phyloP scores from a whole-genome alignment of 2,113 vertebrate genomes.

The Brachionichthys hirsutus region DNA sequence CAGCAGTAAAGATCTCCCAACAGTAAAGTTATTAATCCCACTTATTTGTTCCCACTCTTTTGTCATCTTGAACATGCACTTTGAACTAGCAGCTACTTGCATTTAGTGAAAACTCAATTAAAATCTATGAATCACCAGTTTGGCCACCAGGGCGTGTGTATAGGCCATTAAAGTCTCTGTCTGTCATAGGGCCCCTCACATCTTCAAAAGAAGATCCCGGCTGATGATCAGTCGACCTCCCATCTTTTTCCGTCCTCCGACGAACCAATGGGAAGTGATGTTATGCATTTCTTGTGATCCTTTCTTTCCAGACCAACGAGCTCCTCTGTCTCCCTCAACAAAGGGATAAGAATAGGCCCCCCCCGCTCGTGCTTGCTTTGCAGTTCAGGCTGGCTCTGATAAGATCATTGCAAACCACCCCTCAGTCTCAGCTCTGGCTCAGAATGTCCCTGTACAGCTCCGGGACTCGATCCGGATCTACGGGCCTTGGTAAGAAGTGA shows the following conservation, averaged over 20 bases:
- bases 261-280: slow-evolving; percentile 26
- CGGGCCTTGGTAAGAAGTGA: slow-evolving; percentile 97
- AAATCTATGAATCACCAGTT: slow-evolving; percentile 37
- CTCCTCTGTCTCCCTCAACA: slow-evolving; percentile 23
- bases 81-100: slow-evolving; percentile 35
- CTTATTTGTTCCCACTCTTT: slow-evolving; percentile 33
- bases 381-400: slow-evolving; percentile 21
- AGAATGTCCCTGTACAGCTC: slow-evolving; percentile 97
- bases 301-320: slow-evolving; percentile 28
- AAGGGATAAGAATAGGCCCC: slow-evolving; percentile 16
- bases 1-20: slow-evolving; percentile 34
- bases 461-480: slow-evolving; percentile 95
- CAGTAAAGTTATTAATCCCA: slow-evolving; percentile 41
- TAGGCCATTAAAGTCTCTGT: slow-evolving; percentile 37
- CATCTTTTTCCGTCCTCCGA: slow-evolving; percentile 29
- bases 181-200: slow-evolving; percentile 13
- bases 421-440: slow-evolving; percentile 89
- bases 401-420: not conserved
- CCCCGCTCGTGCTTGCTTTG: slow-evolving; percentile 33
- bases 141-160: slow-evolving; percentile 42
- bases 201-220: slow-evolving; percentile 34
- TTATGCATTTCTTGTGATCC: slow-evolving; percentile 39
- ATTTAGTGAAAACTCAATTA: slow-evolving; percentile 20
- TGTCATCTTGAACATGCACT: slow-evolving; percentile 57
- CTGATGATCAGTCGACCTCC: slow-evolving; percentile 32